Evolutionary conservation across 2,888 invertebrate species (phyloP).

Genomic region (Parochlus steinenii): DNA sequence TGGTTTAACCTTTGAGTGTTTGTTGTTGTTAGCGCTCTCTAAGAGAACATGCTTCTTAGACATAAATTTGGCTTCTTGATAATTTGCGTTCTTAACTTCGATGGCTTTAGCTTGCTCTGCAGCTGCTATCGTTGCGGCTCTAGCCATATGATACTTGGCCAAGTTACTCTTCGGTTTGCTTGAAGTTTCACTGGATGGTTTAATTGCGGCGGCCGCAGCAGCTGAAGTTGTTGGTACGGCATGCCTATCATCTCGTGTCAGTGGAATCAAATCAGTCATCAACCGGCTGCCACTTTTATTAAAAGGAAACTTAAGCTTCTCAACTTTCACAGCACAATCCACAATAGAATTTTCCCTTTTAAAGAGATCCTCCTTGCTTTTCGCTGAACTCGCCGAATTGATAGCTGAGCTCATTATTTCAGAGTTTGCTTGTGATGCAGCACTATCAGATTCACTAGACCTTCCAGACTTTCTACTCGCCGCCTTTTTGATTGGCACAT

Average conservation of each 20-base stretch:
- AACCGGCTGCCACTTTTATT: too few relatives aligned
- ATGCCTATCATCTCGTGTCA: background rate
- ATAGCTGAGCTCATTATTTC: slow-evolving; percentile 3
- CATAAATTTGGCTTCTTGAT: slow-evolving; percentile 11
- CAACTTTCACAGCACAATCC: slow-evolving; percentile 10
- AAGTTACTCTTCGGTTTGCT: background rate
- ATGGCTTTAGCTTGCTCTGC: too few relatives aligned
- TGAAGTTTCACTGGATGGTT: background rate
- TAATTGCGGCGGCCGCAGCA: background rate
- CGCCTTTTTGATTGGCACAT: background rate
- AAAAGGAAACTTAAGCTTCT: too few relatives aligned
- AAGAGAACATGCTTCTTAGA: slow-evolving; percentile 11
- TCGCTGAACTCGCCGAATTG: too few relatives aligned
- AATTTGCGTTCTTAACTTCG: slow-evolving; percentile 11
- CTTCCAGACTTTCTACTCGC: slow-evolving; percentile 1
- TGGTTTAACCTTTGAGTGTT: too few relatives aligned
- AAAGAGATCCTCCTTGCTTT: slow-evolving; percentile 9
- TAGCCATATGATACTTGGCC: background rate
- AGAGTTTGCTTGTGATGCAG: slow-evolving; percentile 1
- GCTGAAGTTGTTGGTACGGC: background rate
- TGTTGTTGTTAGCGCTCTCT: slow-evolving; percentile 9
- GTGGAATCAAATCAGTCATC: slow-evolving; percentile 1
- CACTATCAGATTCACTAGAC: background rate
- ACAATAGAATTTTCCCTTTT: slow-evolving; percentile 8
- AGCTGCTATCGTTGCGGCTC: background rate